These are phyloP conservation scores for Melanchra persicariae DNA, from an alignment of 2,888 invertebrate species.

Conservation along the genomic window DNA sequence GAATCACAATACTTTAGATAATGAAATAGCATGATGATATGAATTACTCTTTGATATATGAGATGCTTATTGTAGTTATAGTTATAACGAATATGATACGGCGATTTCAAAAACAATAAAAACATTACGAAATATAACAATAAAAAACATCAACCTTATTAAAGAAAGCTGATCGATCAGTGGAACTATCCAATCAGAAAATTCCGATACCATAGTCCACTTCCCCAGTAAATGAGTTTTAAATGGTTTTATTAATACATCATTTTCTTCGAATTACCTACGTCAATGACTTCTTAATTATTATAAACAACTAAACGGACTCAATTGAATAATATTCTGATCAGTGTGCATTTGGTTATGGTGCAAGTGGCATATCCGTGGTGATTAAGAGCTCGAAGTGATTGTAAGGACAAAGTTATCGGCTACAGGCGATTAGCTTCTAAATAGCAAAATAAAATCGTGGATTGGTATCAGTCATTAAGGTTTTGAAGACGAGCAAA, in stretches of 20 bases:
- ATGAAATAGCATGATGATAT: background rate
- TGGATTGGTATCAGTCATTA: background rate
- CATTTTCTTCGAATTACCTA: conserved; percentile 14
- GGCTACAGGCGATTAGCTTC: no score
- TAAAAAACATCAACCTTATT: background rate
- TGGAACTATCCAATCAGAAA: conserved; percentile 22
- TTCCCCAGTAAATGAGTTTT: conserved; percentile 41
- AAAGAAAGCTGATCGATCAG: background rate
- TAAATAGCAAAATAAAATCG: background rate
- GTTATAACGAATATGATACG: background rate
- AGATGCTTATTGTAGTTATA: background rate
- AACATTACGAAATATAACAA: conserved; percentile 11
- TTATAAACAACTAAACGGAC: conserved; percentile 13
- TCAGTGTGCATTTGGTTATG: conserved; percentile 31
- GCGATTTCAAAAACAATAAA: background rate
- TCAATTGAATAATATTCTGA: conserved; percentile 3
- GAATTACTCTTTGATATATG: no score
- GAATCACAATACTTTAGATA: background rate
- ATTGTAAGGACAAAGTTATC: conserved; percentile 1
- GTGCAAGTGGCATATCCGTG: conserved; percentile 16
- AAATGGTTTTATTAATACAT: conserved; percentile 41
- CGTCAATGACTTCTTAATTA: conserved; percentile 33
- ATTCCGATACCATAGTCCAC: conserved; percentile 19
- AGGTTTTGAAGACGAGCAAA: background rate
- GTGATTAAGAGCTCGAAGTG: conserved; percentile 4